A percentile compares a stretch with the other conserved stretches of the same genome.
These are phyloP conservation scores for Aleiodes testaceus DNA, from an alignment of 2,888 invertebrate genomes.

Conservation along the genomic window DNA sequence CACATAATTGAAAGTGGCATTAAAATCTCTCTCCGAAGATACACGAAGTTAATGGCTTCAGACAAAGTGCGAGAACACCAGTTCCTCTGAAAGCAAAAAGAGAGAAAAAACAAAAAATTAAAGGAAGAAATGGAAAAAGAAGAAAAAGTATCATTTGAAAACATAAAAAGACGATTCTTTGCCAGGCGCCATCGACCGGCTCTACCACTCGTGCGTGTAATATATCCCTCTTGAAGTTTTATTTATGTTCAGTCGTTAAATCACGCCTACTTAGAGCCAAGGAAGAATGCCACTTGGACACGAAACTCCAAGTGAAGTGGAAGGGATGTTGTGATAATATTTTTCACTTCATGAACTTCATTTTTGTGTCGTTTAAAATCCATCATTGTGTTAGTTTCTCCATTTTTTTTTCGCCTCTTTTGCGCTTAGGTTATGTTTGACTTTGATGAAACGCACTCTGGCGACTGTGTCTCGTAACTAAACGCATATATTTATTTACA, in stretches of 20 bases:
- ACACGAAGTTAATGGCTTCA: background rate
- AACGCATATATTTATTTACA: background rate
- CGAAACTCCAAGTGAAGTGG: slow-evolving; percentile 16
- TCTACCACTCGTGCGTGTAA: slow-evolving; percentile 44
- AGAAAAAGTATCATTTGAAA: background rate
- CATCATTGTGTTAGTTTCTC: slow-evolving; percentile 3
- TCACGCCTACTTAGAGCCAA: slow-evolving; percentile 46
- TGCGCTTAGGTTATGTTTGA: background rate
- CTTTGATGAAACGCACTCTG: background rate
- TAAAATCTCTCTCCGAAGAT: background rate
- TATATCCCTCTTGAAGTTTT: slow-evolving; percentile 43
- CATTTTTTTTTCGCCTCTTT: background rate
- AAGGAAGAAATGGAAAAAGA: slow-evolving; percentile 9
- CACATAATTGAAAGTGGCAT: background rate
- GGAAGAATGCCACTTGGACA: slow-evolving; percentile 31
- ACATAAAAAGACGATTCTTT: slow-evolving; percentile 11
- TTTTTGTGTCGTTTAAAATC: too few species aligned
- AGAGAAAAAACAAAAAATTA: background rate
- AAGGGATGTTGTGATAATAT: slow-evolving; percentile 17
- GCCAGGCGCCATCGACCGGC: slow-evolving; percentile 47
- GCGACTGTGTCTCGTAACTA: background rate
- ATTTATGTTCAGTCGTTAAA: slow-evolving; percentile 48
- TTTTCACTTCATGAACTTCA: background rate
- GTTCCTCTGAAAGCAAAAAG: slow-evolving; percentile 7
- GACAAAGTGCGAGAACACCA: slow-evolving; percentile 27